These are phyloP conservation scores for Leucophenga varia DNA, from an alignment of 1,140 invertebrate genomes.

Conservation along the genomic window DNA sequence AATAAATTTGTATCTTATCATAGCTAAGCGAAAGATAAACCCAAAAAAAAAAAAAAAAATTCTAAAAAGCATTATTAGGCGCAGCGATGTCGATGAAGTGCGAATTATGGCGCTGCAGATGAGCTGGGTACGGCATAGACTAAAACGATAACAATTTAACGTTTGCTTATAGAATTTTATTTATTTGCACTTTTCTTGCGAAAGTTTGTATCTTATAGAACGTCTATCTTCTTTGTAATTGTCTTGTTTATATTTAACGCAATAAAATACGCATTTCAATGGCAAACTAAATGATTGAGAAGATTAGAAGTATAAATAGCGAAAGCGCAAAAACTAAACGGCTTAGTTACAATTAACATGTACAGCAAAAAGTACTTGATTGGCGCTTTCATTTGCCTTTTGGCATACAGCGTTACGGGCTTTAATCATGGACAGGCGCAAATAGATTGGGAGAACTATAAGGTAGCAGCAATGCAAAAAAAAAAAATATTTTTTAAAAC, in stretches of 20 bases:
- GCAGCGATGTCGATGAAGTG: background rate
- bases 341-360: no score
- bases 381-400: background rate
- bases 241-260: no score
- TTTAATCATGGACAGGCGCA: slow-evolving; percentile 32
- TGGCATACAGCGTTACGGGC: slow-evolving; percentile 5
- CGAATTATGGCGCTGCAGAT: background rate
- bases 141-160: no score
- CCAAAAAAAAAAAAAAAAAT: background rate
- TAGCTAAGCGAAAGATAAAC: background rate
- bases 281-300: slow-evolving; percentile 5
- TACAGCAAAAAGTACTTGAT: background rate
- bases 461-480: no score
- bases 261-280: no score
- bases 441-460: slow-evolving; percentile 21
- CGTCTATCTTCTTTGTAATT: slow-evolving; percentile 26
- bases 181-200: slow-evolving; percentile 46
- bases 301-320: no score
- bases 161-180: slow-evolving; percentile 4
- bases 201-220: slow-evolving; percentile 31
- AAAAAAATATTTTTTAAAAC: background rate
- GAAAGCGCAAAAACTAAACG: no score
- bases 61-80: slow-evolving; percentile 22
- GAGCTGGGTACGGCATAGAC: background rate
- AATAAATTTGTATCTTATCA: no score